These are phyloP conservation scores for Datnioides undecimradiatus DNA, from an alignment of 2,113 vertebrate species.

Conservation along the genomic window DNA sequence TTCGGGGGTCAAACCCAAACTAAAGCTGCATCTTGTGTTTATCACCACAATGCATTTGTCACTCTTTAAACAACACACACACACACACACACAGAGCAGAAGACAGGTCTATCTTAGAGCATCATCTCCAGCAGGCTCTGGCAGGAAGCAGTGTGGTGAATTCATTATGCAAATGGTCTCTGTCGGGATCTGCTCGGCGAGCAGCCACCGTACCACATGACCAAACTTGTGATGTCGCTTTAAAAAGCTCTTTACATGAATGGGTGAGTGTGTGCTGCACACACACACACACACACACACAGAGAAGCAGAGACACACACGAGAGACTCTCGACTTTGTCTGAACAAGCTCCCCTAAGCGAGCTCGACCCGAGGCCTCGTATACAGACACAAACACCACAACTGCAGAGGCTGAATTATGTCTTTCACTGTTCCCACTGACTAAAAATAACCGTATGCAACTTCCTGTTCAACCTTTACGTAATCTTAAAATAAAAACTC, in stretches of 20 bases:
- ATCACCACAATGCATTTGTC: neutral
- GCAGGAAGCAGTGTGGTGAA: slow-evolving; percentile 71
- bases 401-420: neutral
- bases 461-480: neutral
- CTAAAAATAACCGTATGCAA: neutral
- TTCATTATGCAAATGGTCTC: slow-evolving; percentile 71
- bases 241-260: slow-evolving; percentile 26
- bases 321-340: slow-evolving; percentile 6
- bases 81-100: slow-evolving; percentile 16
- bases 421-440: neutral
- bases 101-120: slow-evolving; percentile 34
- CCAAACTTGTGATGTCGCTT: slow-evolving; percentile 57
- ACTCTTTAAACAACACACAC: neutral
- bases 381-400: neutral
- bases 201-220: slow-evolving; percentile 57
- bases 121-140: slow-evolving; percentile 54
- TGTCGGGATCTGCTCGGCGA: slow-evolving; percentile 38
- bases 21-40: neutral
- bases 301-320: neutral
- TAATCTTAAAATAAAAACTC: neutral
- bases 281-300: neutral
- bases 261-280: neutral
- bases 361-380: neutral
- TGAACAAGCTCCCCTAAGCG: neutral
- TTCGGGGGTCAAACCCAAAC: slow-evolving; percentile 6